These are phyloP conservation scores for Kryphioiulus occultus DNA, from an alignment of 2,888 invertebrate species.

Conservation along the genomic window DNA sequence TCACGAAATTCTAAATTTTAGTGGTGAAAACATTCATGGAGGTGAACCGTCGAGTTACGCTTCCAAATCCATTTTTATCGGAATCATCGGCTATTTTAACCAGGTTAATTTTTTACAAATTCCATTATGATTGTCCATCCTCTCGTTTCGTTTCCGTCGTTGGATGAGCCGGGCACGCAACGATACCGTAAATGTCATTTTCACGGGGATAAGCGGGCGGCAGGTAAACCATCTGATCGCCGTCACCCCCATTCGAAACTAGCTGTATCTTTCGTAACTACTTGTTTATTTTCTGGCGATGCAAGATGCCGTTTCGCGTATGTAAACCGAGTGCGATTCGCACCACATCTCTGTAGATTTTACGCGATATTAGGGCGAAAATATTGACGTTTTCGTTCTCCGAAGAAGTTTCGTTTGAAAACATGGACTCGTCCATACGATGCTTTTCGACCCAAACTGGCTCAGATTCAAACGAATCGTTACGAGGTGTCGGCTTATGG, in stretches of 20 bases:
- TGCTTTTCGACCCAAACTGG: not conserved
- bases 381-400: not conserved
- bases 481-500: not conserved
- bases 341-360: not conserved
- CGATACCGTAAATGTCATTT: not conserved
- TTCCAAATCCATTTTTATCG: constrained; percentile 44
- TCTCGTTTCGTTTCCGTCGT: not conserved
- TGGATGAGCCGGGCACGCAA: not conserved
- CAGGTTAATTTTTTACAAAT: constrained; percentile 10
- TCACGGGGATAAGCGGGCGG: constrained; percentile 7
- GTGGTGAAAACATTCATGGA: constrained; percentile 44
- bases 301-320: not conserved
- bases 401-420: not conserved
- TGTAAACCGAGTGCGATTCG: not conserved
- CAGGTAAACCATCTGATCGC: constrained; percentile 50
- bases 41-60: not conserved
- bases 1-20: constrained; percentile 46
- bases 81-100: constrained; percentile 35
- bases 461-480: not conserved
- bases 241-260: not conserved
- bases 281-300: not conserved
- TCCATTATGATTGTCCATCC: not conserved
- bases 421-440: not conserved
- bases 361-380: not conserved
- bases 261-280: not conserved